Conservation (phyloP, 2,113 vertebrate species). For the Oncorhynchus masou region DNA sequence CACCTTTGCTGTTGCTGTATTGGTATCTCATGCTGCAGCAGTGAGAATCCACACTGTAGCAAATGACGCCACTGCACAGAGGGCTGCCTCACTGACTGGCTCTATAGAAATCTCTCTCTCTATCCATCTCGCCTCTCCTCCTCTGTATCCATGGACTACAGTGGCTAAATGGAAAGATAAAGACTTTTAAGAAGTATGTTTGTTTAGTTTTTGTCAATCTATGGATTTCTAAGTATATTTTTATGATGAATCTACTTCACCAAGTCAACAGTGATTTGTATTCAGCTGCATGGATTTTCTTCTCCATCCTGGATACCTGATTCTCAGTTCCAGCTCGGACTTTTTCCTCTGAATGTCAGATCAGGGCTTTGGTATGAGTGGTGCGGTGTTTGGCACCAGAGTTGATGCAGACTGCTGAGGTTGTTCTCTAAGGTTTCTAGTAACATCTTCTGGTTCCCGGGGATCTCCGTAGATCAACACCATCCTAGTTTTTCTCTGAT, state of each 20-base stretch:
- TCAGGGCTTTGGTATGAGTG: not conserved
- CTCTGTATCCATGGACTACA: conserved; percentile 12
- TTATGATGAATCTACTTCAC: not conserved
- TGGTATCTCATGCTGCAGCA: conserved; percentile 57
- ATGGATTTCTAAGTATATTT: not conserved
- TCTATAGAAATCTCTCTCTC: conserved; percentile 21
- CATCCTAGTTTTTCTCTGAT: no score
- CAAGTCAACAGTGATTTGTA: not conserved
- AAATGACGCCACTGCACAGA: conserved; percentile 8
- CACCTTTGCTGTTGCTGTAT: conserved; percentile 70
- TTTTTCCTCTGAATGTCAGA: not conserved
- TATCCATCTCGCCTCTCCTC: conserved; percentile 4
- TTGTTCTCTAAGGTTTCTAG: not conserved
- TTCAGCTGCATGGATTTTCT: not conserved
- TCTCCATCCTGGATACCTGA: not conserved
- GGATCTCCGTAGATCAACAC: no score
- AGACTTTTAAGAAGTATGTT: not conserved
- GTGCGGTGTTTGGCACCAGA: not conserved
- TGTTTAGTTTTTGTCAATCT: not conserved
- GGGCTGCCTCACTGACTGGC: conserved; percentile 19
- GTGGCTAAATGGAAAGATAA: not conserved
- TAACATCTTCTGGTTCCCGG: not conserved
- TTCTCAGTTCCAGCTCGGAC: not conserved
- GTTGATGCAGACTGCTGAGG: not conserved
- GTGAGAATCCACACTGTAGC: conserved; percentile 45